Evolutionary conservation across 2,113 vertebrate species (phyloP).

Genomic region (Acanthisitta chloris): DNA sequence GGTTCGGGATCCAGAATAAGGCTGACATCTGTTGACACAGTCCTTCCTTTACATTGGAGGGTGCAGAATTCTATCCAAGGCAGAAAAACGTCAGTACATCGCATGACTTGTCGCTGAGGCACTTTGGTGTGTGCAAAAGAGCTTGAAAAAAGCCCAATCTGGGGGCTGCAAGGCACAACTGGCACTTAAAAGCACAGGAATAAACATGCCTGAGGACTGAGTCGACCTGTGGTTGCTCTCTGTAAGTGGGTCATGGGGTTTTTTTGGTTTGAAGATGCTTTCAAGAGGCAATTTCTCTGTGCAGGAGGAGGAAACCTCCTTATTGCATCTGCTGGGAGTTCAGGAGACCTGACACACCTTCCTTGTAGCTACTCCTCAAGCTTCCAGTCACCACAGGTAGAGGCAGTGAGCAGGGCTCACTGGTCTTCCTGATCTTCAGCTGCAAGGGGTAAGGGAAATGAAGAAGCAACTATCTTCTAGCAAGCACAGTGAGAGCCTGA

Average conservation of each 20-base stretch:
- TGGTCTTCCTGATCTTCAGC: not conserved
- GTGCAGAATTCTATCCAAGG: not conserved
- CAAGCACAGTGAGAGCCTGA: not conserved
- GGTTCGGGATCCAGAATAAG: not conserved
- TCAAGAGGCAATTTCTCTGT: not conserved
- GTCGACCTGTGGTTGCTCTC: not conserved
- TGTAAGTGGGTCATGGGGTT: not conserved
- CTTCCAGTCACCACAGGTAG: not conserved
- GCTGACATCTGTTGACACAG: not conserved
- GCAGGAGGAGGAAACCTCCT: not conserved
- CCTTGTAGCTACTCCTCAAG: not conserved
- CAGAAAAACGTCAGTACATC: not conserved
- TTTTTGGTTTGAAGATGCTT: not conserved
- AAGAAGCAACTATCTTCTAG: not conserved
- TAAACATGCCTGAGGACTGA: not conserved
- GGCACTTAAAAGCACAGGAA: not conserved
- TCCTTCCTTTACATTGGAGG: not conserved
- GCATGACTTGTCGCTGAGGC: not conserved
- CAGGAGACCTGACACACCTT: not conserved
- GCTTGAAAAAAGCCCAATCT: not conserved
- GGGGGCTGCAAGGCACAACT: not conserved
- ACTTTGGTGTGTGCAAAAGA: not conserved
- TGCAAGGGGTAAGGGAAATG: not conserved
- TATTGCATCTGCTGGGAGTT: not conserved
- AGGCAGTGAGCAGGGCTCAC: not conserved